Evolutionary conservation across 2,797 vertebrate genomes (phyloP), one percentile per base, ranked within the genome.

Genomic region (Paratrypauchen microcephalus): DNA sequence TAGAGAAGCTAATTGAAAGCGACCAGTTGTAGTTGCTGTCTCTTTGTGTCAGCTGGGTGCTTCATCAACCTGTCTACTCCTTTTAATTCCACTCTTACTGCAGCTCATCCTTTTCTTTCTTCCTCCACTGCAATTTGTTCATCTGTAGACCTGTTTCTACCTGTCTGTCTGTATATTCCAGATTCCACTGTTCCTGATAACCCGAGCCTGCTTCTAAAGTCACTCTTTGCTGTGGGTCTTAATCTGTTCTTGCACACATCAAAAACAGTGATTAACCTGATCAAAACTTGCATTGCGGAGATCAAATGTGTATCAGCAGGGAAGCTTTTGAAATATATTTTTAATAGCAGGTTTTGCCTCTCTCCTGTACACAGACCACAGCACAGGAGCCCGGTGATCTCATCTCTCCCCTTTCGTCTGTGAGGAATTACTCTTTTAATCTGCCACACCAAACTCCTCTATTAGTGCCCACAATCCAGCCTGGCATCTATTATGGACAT

Each of bases 341-440:
- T 73, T 70, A 83, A 83, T 62, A 82, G 82, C 83, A 73, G 85
- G 45, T 86, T 76, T 70, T 79, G 77, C 66, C 73, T 72, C 64
- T 77, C 72, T 81, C 36, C 68, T 72, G 70, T 74, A 55, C 36
- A 41, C 78, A 70, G 77, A 82, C 79, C 81, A 30, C 78, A 70
- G 68, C 75, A 73, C 23, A 32, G 76, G 5, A 64, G 67, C 77
- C 74, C 80, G 75, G 67, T 66, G 48, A 89, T 89, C 86, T 83
- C 88, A 91, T 92, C 89, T 89, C 80, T 78, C 72, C 71, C 73
- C 72, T 76, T 62, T 76, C 79, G 76, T 83, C 79, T 82, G 81
- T 81, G 85, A 83, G 80, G 87, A 90, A 93, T 93, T 94, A 94
- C 85, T 82, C 76, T 66, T 73, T 83, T 93, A 92, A 93, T 93